Conservation (phyloP, 2,797 vertebrate genomes). For the Danio aesculapii region DNA sequence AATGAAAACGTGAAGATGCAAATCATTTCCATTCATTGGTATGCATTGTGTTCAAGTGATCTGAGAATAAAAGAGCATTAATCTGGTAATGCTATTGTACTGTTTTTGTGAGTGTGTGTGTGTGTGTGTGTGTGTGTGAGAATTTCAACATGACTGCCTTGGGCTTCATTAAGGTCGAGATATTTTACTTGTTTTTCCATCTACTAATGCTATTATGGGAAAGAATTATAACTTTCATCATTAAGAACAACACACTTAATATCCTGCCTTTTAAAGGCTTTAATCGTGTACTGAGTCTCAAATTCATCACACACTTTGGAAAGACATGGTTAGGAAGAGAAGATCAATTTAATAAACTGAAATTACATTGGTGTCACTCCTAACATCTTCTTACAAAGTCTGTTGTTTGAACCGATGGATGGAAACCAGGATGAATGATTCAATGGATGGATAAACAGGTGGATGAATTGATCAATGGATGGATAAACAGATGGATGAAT, state of each 20-base stretch:
- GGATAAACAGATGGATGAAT: no score
- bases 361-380: constrained; percentile 68
- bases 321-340: constrained; percentile 65
- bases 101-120: constrained; percentile 32
- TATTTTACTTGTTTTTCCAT: constrained; percentile 54
- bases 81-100: constrained; percentile 59
- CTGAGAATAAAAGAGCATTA: constrained; percentile 54
- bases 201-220: constrained; percentile 67
- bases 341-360: constrained; percentile 65
- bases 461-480: no score
- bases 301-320: constrained; percentile 20
- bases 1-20: constrained; percentile 54
- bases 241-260: constrained; percentile 70
- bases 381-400: neutral
- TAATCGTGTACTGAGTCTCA: constrained; percentile 72
- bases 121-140: constrained; percentile 21
- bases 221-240: constrained; percentile 70
- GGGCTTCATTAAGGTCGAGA: constrained; percentile 64
- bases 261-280: constrained; percentile 69
- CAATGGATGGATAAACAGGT: no score
- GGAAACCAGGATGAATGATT: no score
- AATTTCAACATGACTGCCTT: constrained; percentile 57
- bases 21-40: constrained; percentile 59
- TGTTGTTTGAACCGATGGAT: neutral
- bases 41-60: constrained; percentile 57